Evolutionary conservation across 2,888 invertebrate genomes (phyloP).

Genomic region (Cybosia mesomella): DNA sequence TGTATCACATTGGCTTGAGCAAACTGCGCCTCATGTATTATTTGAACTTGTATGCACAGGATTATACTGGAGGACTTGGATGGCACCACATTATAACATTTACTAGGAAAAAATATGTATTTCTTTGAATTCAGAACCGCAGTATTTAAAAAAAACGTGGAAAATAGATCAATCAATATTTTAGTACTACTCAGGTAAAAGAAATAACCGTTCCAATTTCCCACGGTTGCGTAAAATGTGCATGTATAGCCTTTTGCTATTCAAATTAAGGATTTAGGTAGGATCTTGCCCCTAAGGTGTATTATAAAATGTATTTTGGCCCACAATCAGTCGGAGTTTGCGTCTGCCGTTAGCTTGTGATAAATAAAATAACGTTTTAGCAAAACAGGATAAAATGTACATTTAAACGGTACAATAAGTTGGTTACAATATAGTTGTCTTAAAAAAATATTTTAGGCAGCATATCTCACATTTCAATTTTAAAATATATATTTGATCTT

Average conservation of each 20-base stretch:
- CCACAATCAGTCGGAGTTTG: not conserved
- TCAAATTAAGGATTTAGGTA: no score
- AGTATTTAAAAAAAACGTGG: no score
- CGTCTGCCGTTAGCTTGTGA: not conserved
- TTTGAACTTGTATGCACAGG: no score
- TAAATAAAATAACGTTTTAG: not conserved
- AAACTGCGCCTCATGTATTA: not conserved
- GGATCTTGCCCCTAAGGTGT: not conserved
- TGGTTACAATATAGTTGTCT: not conserved
- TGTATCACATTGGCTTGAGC: not conserved
- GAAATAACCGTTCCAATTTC: no score
- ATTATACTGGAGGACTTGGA: no score
- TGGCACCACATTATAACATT: no score
- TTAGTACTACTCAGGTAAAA: not conserved
- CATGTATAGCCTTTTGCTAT: no score
- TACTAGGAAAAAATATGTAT: no score
- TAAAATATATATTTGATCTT: not conserved
- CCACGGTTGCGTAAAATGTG: no score
- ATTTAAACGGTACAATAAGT: not conserved
- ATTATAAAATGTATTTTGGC: not conserved
- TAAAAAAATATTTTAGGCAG: not conserved
- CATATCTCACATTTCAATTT: constrained; percentile 4
- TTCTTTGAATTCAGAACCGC: no score
- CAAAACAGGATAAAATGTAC: not conserved
- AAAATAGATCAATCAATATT: no score